Base-by-base conservation (phyloP, 1,140 invertebrate genomes). In the Drosophila asahinai region DNA sequence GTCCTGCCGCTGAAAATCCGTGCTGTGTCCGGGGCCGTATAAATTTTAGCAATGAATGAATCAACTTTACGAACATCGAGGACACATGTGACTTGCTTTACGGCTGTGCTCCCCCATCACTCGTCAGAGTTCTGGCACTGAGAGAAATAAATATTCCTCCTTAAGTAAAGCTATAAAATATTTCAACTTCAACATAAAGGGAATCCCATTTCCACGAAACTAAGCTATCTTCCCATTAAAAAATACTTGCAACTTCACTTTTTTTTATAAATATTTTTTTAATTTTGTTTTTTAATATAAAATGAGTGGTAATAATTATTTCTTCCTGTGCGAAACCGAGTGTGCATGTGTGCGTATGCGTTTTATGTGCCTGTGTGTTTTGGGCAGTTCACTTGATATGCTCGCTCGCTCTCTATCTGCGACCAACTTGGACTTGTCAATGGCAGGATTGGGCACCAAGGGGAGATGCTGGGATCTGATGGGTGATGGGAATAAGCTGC, bases 21-120 rank as follows among this genome's bases (percentile, higher is more conserved):
- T 74, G 68, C 71, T 61, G 68, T 60, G 55, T 60, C 67, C 71
- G 30, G 74, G 67, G 68, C 54, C 73, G 80, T 84, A 87, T 87
- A 87, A 87, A 87, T 89, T 87, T 73, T 74, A 64, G 84, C 81
- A 65, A 87, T 87, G 83, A 87, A 87, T 87, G 83, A 87, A 87
- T 87, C 83, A 87, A 87, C 81, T 84, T 87, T 87, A 87, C 86
- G 83, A 80, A 87, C 81, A 83, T 80, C 42, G 57, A 51, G 82
- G 64, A 84, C 83, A 83, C 80, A 86, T 80, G 80, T 63, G 80
- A 77, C 73, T 86, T 83, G 76, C 66, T 83, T 83, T 83, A 83
- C 82, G 81, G 58, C 54, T 38, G 17, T 19, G 49, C 47, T 33
- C 45, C 45, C 25, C 42, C 64, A 27, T 54, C 42, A 47, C 54